A percentile compares a stretch with the other conserved stretches of the same genome.
These are phyloP conservation scores for Drosophila bifasciata DNA, from an alignment of 1,140 invertebrate genomes.

Conservation along the genomic window DNA sequence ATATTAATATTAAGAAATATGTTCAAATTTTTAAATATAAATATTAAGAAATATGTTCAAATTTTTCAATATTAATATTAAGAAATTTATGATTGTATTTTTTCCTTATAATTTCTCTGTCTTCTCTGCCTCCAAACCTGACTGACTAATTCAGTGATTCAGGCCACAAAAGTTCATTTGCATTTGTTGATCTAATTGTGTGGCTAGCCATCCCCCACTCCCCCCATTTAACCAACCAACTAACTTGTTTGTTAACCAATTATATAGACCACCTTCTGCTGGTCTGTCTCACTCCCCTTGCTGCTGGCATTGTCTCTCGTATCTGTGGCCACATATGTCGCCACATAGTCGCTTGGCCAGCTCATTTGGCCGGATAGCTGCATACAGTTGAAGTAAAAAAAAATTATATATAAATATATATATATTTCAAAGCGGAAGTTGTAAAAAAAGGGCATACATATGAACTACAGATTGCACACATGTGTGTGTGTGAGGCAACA, in stretches of 20 bases:
- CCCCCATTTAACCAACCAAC: no score
- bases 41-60: no score
- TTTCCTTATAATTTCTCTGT: no score
- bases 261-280: slow-evolving; percentile 45
- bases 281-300: not conserved
- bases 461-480: slow-evolving; percentile 39
- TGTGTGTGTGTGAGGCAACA: slow-evolving; percentile 20
- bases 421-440: slow-evolving; percentile 61
- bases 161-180: not conserved
- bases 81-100: not conserved
- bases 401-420: slow-evolving; percentile 55
- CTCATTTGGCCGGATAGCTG: slow-evolving; percentile 65
- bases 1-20: not conserved
- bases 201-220: no score
- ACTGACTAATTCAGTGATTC: not conserved
- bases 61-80: no score
- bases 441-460: slow-evolving; percentile 68
- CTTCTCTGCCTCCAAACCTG: no score
- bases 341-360: slow-evolving; percentile 68
- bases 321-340: slow-evolving; percentile 77
- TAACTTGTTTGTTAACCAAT: slow-evolving; percentile 51
- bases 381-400: slow-evolving; percentile 53
- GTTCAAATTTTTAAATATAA: no score
- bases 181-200: slow-evolving; percentile 29
- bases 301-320: slow-evolving; percentile 29